phyloP scores from a whole-genome alignment of 2,797 vertebrate species.

The Gadopsis bispinosus region DNA sequence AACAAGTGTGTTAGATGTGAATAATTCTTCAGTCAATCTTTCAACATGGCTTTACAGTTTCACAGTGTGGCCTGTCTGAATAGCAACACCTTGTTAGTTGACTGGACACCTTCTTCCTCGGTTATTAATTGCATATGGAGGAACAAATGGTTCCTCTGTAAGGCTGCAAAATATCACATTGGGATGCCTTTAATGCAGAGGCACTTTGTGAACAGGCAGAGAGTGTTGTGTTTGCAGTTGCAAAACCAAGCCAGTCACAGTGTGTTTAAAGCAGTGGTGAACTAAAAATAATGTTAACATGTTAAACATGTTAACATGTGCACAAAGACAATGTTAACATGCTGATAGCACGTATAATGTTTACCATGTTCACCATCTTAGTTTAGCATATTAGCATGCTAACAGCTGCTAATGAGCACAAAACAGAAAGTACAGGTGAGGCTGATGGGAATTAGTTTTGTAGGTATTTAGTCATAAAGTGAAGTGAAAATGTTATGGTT shows the following conservation, averaged over 20 bases:
- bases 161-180: neutral
- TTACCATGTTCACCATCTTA: neutral
- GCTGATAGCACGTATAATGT: neutral
- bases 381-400: neutral
- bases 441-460: neutral
- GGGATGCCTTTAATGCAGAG: neutral
- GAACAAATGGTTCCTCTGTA: neutral
- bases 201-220: neutral
- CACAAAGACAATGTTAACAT: neutral
- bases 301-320: neutral
- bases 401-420: neutral
- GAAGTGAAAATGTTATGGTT: neutral
- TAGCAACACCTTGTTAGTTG: neutral
- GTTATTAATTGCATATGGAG: neutral
- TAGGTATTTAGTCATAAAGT: neutral
- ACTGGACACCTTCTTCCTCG: neutral
- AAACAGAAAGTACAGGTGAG: neutral
- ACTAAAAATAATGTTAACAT: neutral
- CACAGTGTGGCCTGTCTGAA: conserved; percentile 9
- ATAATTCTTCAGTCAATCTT: neutral
- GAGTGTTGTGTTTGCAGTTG: neutral
- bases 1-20: neutral
- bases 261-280: no score
- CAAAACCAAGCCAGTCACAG: neutral
- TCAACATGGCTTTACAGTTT: neutral